A percentile compares a stretch with the other conserved stretches of the same genome.
Evolutionary conservation across 2,113 vertebrate species (phyloP).

Genomic region (Percina caprodes): DNA sequence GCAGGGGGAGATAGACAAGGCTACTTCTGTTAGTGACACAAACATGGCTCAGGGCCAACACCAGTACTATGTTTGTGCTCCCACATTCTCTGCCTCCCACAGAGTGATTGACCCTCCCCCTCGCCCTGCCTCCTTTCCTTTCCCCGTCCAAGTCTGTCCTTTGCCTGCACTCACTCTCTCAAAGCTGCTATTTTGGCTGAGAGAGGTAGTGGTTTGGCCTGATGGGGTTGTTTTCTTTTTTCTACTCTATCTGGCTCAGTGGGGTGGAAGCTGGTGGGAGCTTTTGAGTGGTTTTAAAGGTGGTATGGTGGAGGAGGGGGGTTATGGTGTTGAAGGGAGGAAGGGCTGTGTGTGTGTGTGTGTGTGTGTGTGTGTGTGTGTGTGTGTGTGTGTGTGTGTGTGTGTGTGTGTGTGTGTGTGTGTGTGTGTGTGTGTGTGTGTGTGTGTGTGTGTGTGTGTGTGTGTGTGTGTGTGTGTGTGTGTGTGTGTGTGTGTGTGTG

Average conservation of each 20-base stretch:
- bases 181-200: constrained; percentile 72
- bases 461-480: too few relatives aligned
- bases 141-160: constrained; percentile 67
- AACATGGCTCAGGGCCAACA: constrained; percentile 77
- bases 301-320: constrained; percentile 3
- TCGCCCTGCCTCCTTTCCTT: constrained; percentile 49
- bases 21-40: constrained; percentile 82
- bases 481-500: too few relatives aligned
- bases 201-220: constrained; percentile 70
- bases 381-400: too few relatives aligned
- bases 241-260: constrained; percentile 56
- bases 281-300: constrained; percentile 61
- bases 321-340: too few relatives aligned
- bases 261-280: constrained; percentile 44
- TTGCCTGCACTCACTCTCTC: constrained; percentile 67
- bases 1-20: constrained; percentile 65
- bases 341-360: too few relatives aligned
- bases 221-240: constrained; percentile 63
- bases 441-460: too few relatives aligned
- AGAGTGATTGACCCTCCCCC: constrained; percentile 67
- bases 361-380: too few relatives aligned
- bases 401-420: too few relatives aligned
- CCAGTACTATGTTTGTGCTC: constrained; percentile 75
- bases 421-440: too few relatives aligned
- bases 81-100: constrained; percentile 76